Evolutionary conservation across 2,888 invertebrate genomes (phyloP).

Genomic region (Neoitamus cyanurus): DNA sequence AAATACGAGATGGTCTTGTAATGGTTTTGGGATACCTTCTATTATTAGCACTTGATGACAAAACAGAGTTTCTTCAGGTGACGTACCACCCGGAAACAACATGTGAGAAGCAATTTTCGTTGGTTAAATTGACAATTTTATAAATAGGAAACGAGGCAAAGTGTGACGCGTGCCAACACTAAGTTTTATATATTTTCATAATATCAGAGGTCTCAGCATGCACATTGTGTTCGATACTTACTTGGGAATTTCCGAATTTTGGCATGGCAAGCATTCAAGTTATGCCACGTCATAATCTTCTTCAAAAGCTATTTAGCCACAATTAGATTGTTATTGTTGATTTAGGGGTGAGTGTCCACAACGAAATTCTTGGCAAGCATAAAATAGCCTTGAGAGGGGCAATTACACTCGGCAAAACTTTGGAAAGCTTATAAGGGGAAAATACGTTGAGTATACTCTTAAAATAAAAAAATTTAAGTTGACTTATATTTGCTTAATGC

Average conservation of each 20-base stretch:
- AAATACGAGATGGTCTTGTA: background rate
- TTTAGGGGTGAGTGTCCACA: slow-evolving; percentile 1
- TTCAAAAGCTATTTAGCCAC: background rate
- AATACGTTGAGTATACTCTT: background rate
- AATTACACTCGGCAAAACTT: background rate
- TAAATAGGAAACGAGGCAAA: background rate
- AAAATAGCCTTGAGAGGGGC: background rate
- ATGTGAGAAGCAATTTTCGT: background rate
- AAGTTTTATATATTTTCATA: background rate
- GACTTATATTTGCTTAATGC: background rate
- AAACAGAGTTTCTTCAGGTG: background rate
- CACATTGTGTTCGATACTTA: background rate
- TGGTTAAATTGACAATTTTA: background rate
- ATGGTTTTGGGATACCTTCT: background rate
- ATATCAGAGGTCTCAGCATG: background rate
- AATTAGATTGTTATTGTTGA: background rate
- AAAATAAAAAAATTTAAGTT: background rate
- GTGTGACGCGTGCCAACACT: background rate
- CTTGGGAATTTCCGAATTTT: background rate
- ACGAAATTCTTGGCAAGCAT: slow-evolving; percentile 1
- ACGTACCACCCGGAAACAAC: background rate
- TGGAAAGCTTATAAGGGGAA: background rate
- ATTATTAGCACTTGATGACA: background rate
- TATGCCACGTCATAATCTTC: background rate
- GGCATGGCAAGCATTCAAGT: background rate